Percentiles rank a stretch among this genome's conserved stretches.
Evolutionary conservation across 2,888 invertebrate species (phyloP).

Genomic region (Brenthis hecate): DNA sequence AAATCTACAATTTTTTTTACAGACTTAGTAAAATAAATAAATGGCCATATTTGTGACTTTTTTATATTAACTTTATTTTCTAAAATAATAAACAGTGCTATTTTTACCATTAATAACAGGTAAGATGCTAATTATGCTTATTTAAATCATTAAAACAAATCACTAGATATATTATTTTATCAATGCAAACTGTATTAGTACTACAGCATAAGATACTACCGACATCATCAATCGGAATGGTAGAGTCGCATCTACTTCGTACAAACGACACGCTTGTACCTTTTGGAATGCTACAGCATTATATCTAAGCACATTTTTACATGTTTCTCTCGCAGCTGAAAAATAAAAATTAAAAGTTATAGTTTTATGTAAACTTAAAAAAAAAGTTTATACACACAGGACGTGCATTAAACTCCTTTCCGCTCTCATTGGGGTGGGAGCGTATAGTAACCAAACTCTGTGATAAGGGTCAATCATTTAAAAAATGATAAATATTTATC

Average conservation of each 20-base stretch:
- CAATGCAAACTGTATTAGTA: slow-evolving; percentile 22
- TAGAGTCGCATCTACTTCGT: slow-evolving; percentile 17
- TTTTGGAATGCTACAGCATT: slow-evolving; percentile 13
- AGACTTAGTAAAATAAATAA: no score
- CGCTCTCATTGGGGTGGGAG: no score
- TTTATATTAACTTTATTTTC: no score
- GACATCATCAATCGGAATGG: slow-evolving; percentile 14
- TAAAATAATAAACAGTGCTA: no score
- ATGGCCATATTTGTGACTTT: no score
- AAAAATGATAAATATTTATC: neutral
- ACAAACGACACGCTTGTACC: slow-evolving; percentile 13
- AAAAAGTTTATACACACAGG: no score
- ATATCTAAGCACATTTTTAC: slow-evolving; percentile 12
- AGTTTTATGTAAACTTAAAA: neutral
- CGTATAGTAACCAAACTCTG: no score
- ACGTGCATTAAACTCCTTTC: no score
- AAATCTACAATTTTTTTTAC: no score
- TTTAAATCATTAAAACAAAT: neutral
- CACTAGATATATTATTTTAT: neutral
- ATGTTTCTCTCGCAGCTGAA: slow-evolving; percentile 12
- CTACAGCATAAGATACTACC: slow-evolving; percentile 13
- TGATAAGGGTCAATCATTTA: no score
- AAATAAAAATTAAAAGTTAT: slow-evolving; percentile 2
- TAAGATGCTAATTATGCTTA: no score
- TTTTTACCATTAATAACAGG: no score